Evolutionary conservation across 2,113 vertebrate species (phyloP).

Genomic region (Cyphomyrus discorhynchus): DNA sequence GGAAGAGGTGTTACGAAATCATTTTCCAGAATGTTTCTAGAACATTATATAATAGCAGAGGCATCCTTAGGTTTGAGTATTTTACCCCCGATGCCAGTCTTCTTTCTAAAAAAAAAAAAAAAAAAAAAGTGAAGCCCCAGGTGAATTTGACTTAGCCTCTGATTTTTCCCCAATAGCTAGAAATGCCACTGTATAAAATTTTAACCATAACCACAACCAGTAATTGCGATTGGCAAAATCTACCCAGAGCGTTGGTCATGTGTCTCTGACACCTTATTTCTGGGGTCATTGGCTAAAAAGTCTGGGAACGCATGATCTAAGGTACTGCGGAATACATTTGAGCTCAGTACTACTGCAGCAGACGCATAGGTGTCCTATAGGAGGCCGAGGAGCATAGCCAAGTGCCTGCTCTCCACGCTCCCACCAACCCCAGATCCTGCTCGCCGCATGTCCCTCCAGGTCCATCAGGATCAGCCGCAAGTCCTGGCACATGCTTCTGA

Average conservation of each 20-base stretch:
- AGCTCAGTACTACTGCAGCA: background rate
- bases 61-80: too few relatives aligned
- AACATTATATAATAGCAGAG: too few relatives aligned
- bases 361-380: background rate
- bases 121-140: too few relatives aligned
- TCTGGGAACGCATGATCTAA: background rate
- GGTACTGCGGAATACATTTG: background rate
- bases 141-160: too few relatives aligned
- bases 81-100: too few relatives aligned
- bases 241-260: background rate
- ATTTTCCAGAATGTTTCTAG: background rate
- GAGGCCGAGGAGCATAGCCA: background rate
- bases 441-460: slow-evolving; percentile 43
- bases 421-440: background rate
- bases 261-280: background rate
- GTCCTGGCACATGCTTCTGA: slow-evolving; percentile 96
- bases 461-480: slow-evolving; percentile 84
- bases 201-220: background rate
- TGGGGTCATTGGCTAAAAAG: background rate
- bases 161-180: too few relatives aligned
- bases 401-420: background rate
- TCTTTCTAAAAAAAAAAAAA: too few relatives aligned
- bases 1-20: background rate
- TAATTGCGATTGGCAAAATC: background rate
- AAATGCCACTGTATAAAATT: background rate